These are phyloP conservation scores for Selene dorsalis DNA, from an alignment of 2,797 vertebrate species.

Conservation along the genomic window DNA sequence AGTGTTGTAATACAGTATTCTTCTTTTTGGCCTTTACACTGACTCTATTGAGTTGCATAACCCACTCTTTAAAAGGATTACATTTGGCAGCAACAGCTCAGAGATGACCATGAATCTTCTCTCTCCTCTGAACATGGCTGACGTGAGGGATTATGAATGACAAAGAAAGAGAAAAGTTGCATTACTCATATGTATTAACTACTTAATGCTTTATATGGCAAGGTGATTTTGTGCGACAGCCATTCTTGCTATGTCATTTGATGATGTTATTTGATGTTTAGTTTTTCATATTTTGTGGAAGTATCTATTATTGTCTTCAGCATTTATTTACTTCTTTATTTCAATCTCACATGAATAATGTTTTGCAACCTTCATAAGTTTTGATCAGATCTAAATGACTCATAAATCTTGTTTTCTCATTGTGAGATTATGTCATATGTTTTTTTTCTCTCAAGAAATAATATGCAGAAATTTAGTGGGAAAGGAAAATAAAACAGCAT, in stretches of 20 bases:
- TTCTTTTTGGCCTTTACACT: slow-evolving; percentile 13
- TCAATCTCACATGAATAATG: slow-evolving; percentile 10
- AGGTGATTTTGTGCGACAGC: neutral
- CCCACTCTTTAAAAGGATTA: slow-evolving; percentile 32
- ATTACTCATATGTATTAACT: slow-evolving; percentile 3
- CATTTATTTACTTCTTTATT: neutral
- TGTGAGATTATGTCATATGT: neutral
- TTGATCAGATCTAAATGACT: neutral
- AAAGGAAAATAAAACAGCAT: slow-evolving; percentile 2
- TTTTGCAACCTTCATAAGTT: neutral
- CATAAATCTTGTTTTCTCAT: neutral
- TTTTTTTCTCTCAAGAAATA: slow-evolving; percentile 35
- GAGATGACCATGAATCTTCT: slow-evolving; percentile 45
- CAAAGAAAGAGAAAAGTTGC: neutral
- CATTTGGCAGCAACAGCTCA: slow-evolving; percentile 24
- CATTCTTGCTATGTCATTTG: neutral
- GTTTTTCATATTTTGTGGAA: neutral
- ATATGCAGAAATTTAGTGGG: slow-evolving; percentile 29
- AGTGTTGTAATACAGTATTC: neutral
- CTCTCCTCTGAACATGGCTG: slow-evolving; percentile 36
- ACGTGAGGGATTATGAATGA: slow-evolving; percentile 38
- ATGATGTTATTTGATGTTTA: neutral
- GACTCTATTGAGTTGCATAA: slow-evolving; percentile 20
- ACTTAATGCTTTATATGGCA: neutral
- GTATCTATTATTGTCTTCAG: no score